A percentile compares a stretch with the other conserved stretches of the same genome.
Evolutionary conservation across 2,888 invertebrate genomes (phyloP).

Genomic region (Meiosimyza platycephala): DNA sequence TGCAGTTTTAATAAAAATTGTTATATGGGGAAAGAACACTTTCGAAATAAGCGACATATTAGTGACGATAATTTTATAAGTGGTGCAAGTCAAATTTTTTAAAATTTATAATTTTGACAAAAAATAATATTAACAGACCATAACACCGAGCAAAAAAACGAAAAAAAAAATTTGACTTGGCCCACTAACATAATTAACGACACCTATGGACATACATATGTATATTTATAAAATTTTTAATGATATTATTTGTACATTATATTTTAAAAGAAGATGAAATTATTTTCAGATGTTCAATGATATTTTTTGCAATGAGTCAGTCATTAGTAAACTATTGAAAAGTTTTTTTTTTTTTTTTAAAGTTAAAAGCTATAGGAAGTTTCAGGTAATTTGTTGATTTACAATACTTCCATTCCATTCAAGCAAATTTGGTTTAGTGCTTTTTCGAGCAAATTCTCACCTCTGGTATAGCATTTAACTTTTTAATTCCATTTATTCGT

Average conservation of each 20-base stretch:
- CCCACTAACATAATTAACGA: too few species aligned
- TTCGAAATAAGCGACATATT: too few species aligned
- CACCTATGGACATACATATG: too few species aligned
- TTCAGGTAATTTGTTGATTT: conserved; percentile 3
- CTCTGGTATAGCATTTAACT: conserved; percentile 64
- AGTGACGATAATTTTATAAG: conserved; percentile 4
- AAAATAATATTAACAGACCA: too few species aligned
- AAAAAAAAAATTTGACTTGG: too few species aligned
- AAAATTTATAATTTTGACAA: too few species aligned
- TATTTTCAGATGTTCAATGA: not conserved
- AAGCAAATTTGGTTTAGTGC: not conserved
- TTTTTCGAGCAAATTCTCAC: conserved; percentile 57
- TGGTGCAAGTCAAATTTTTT: conserved; percentile 1
- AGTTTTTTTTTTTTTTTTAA: conserved; percentile 4
- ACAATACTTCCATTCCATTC: conserved; percentile 2
- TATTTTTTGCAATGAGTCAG: not conserved
- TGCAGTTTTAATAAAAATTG: not conserved
- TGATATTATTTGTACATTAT: too few species aligned
- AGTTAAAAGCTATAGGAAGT: not conserved
- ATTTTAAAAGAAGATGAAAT: too few species aligned
- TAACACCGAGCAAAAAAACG: too few species aligned
- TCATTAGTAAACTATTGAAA: conserved; percentile 3
- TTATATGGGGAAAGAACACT: too few species aligned
- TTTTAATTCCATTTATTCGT: conserved; percentile 63
- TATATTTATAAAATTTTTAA: too few species aligned